phyloP scores from a whole-genome alignment of 2,113 vertebrate genomes.

The Caretta caretta region DNA sequence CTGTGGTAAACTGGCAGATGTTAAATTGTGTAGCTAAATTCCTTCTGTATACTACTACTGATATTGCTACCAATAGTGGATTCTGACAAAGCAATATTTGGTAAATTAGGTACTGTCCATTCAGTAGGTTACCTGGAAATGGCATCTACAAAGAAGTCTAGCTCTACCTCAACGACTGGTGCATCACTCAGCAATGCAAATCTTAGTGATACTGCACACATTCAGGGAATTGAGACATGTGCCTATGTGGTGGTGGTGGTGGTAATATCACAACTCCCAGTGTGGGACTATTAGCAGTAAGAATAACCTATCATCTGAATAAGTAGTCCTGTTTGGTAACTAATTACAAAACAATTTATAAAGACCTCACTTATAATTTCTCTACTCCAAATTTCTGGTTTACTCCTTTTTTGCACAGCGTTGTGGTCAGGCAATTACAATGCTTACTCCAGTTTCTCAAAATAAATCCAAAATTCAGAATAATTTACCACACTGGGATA shows the following conservation, averaged over 20 bases:
- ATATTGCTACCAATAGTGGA: not conserved
- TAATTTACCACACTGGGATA: not conserved
- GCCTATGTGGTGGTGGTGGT: too few species aligned
- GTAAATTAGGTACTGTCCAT: not conserved
- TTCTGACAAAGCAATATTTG: not conserved
- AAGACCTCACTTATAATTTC: too few species aligned
- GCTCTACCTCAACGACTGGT: not conserved
- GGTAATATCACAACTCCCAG: not conserved
- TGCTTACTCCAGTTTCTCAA: not conserved
- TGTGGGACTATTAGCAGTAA: not conserved
- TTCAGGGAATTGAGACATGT: not conserved
- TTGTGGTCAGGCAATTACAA: not conserved
- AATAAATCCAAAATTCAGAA: not conserved
- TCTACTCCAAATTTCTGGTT: not conserved
- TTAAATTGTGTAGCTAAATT: not conserved
- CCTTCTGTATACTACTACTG: not conserved
- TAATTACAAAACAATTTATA: too few species aligned
- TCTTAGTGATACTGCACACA: not conserved
- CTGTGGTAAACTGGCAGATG: not conserved
- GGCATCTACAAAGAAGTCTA: not conserved
- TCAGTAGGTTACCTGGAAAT: not conserved
- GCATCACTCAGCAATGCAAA: not conserved
- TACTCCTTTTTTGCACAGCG: not conserved
- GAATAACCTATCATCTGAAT: too few species aligned
- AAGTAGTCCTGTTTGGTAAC: too few species aligned